Evolutionary conservation across 2,888 invertebrate species (phyloP).

Genomic region (Calephelis perditalis): DNA sequence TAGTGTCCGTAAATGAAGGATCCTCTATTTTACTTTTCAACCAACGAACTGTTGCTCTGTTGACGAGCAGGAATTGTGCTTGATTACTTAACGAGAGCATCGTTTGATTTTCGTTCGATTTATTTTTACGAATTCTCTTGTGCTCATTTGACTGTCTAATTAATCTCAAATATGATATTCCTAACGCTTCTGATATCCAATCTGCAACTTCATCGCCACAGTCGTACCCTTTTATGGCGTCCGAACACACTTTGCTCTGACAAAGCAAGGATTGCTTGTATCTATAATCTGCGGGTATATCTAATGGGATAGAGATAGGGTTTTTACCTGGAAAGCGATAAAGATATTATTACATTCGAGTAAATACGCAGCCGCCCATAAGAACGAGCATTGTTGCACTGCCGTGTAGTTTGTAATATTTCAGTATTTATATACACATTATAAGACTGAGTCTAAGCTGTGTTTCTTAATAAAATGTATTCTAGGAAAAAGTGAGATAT

Average conservation of each 20-base stretch:
- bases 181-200: conserved; percentile 89
- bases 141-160: conserved; percentile 77
- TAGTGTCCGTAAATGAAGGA: conserved; percentile 64
- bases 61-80: conserved; percentile 91
- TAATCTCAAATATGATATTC: conserved; percentile 82
- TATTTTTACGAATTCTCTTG: conserved; percentile 51
- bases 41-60: conserved; percentile 86
- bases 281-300: conserved; percentile 38
- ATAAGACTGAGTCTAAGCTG: too few relatives aligned
- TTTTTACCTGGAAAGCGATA: conserved; percentile 63
- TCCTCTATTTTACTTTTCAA: conserved; percentile 79
- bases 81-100: conserved; percentile 85
- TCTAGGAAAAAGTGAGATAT: too few relatives aligned
- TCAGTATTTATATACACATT: too few relatives aligned
- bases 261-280: conserved; percentile 72
- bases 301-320: conserved; percentile 74
- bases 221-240: conserved; percentile 86
- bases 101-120: conserved; percentile 40
- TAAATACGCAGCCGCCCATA: too few relatives aligned
- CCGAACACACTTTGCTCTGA: conserved; percentile 91
- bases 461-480: too few relatives aligned
- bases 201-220: conserved; percentile 89
- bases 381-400: too few relatives aligned
- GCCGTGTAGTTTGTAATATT: too few relatives aligned
- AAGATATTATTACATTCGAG: not conserved